Conservation (phyloP, 2,113 vertebrate species). For the Phycodurus eques region DNA sequence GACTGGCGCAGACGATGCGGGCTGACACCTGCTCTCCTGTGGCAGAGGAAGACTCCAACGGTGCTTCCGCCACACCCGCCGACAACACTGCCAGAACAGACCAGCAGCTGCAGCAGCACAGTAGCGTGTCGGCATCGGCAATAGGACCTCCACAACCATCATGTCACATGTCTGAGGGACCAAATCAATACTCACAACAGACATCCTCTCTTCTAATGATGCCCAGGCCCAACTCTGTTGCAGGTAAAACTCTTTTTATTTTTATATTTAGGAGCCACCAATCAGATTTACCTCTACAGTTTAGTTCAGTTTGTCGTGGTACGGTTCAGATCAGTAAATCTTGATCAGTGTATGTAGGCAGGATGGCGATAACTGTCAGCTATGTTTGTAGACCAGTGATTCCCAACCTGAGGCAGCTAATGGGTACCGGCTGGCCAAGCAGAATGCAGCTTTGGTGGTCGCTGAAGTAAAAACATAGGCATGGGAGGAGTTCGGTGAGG, state of each 20-base stretch:
- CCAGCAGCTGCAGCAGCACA: conserved; percentile 44
- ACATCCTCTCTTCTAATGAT: conserved; percentile 84
- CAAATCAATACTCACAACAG: conserved; percentile 78
- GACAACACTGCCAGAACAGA: conserved; percentile 72
- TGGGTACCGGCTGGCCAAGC: no score
- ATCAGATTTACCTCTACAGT: background rate
- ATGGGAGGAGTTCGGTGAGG: no score
- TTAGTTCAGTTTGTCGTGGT: background rate
- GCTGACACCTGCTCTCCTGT: conserved; percentile 92
- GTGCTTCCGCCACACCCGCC: conserved; percentile 64
- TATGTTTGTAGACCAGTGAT: no score
- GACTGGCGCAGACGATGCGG: conserved; percentile 78
- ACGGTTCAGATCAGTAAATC: background rate
- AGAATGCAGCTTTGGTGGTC: no score
- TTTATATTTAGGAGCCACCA: background rate
- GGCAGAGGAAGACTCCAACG: conserved; percentile 85
- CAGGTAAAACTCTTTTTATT: conserved; percentile 77
- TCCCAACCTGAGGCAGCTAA: no score
- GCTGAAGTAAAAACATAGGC: no score
- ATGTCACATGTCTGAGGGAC: conserved; percentile 77
- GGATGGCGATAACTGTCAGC: no score
- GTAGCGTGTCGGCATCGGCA: conserved; percentile 55
- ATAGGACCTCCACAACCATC: conserved; percentile 35
- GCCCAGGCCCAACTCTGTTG: conserved; percentile 97
- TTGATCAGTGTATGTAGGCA: background rate